Evolutionary conservation across 2,888 invertebrate genomes (phyloP), one percentile per base, ranked within the genome.

Genomic region (Octonoba sinensis): DNA sequence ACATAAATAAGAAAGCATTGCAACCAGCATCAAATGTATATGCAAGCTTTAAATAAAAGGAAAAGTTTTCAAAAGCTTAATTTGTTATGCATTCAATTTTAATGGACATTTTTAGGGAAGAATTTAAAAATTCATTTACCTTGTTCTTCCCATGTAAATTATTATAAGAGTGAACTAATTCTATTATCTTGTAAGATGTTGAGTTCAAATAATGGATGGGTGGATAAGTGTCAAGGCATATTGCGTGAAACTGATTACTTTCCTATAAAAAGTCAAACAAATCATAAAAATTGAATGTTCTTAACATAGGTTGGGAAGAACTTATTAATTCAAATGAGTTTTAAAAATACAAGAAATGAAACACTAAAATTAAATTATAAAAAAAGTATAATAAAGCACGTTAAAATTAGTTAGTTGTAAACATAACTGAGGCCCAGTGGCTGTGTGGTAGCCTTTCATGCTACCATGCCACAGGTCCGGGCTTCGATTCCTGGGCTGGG

Each of bases 21-120:
- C 98, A 95, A 6, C 99, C 99, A 73, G 99, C 99, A 91, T 99
- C 99, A 90, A 96, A 99, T 18, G 99, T 98, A 88, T 99, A 99
- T 0, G 97, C 96, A 11, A 96, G 91, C 92, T 93, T 86, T 4
- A 86, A 84, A n/a, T 1, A 46, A 3, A 36, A 36, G 8, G 11
- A 62, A n/a, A 16, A 44, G 56, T 20, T 20, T 18, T 44, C 11
- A 62, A 27, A 62, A 36, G 6, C 24, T 24, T 60, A 8, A 20
- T 60, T 20, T 8, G 8, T 8, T 4, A 36, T 36, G 36, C 8
- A 36, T 36, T 36, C 36, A 36, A 36, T 36, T 36, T 36, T 36
- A 11, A 36, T 8, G 8, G 8, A 36, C 27, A 27, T 27, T 2
- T 27, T 27, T 36, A 1, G 6, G 36, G 36, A 36, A 36, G 1